Base-by-base conservation (phyloP, 1,140 invertebrate species). In the Polyergus mexicanus region DNA sequence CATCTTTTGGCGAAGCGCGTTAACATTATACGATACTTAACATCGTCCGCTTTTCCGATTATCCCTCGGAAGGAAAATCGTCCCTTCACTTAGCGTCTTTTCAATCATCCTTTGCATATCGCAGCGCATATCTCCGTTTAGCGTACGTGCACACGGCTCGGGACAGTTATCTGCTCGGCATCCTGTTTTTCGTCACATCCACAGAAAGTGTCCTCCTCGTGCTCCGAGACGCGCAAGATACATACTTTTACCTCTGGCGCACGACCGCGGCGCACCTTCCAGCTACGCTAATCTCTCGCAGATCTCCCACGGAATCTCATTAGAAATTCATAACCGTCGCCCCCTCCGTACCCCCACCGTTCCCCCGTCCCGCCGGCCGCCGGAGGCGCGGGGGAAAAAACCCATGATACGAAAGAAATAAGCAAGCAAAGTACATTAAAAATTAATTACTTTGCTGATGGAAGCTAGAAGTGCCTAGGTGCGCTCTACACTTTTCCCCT, bases 381-480 rank as follows among this genome's bases (percentile, higher is more conserved):
- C 85, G 88, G 88, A 90, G 87, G 88, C 63, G 86, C 76, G 86
- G 86, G 87, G 86, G 92, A 93, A 94, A 94, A 93, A 93, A 94
- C 71, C 91, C 92, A 91, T 93, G 93, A 94, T 95, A 94, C 93
- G 94, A 95, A 95, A 95, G 93, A 95, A 95, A 95, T 94, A 94
- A 95, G 94, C 94, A 93, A 93, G 93, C 92, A 94, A 95, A 95
- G 94, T 95, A 94, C 94, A 95, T 95, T 95, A 95, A 95, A 95
- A 95, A 95, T 95, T 95, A 95, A 95, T 95, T 95, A 95, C 94
- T 94, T 93, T 92, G 94, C 93, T 95, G 94, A 95, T 95, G 94
- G 93, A 94, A 95, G 93, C 93, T 94, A 94, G 94, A 94, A 94
- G 94, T 94, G 91, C 93, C 93, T 93, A 93, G 78, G 91, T 91